Evolutionary conservation across 37 sponge, comb jelly and placozoan genomes (phyloP), one percentile per base, ranked within the genome.

Genomic region (Chondrilla cf. caribensis): DNA sequence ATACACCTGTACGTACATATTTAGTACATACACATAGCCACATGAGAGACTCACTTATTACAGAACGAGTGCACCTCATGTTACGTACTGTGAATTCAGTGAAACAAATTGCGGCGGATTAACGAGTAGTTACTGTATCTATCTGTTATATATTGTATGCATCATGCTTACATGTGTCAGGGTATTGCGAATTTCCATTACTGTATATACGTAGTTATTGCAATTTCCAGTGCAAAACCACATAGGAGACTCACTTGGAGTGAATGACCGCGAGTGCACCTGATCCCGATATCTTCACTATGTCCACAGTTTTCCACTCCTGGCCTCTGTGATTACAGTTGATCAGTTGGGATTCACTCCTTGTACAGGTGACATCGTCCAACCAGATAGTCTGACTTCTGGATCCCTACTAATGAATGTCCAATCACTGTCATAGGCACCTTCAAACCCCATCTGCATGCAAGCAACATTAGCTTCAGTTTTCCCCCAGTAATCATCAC

Each of bases 231-330:
- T n/a, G n/a, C n/a, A n/a, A n/a, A n/a, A n/a, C n/a, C n/a, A n/a
- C n/a, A n/a, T n/a, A n/a, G n/a, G 11, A 47, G 11, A 47, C 51
- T 47, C 51, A 47, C 51, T 47, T 47, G 9, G 9, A 47, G 51
- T 47, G 9, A 47, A 35, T n/a, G n/a, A n/a, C n/a, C n/a, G 1
- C 41, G 31, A 42, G 43, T 43, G 36, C 76, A 73, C 14, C 21
- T n/a, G 40, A 73, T 40, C 8, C 76, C 76, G 21, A 73, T 37
- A 40, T 73, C 76, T 73, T 73, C 76, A 2, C 76, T 40, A 43
- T 73, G 76, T 32, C 2, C 8, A 73, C 76, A 73, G 44, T 73
- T 42, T 22, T 73, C 44, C 18, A n/a, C 36, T 38, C 76, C 76
- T 21, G 31, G 6, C 41, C 41, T 21, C 19, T 15, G 41, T 42